Percentiles rank a stretch among this genome's conserved stretches.
These are phyloP conservation scores for Gambusia holbrooki DNA, from an alignment of 2,113 vertebrate genomes.

Conservation along the genomic window DNA sequence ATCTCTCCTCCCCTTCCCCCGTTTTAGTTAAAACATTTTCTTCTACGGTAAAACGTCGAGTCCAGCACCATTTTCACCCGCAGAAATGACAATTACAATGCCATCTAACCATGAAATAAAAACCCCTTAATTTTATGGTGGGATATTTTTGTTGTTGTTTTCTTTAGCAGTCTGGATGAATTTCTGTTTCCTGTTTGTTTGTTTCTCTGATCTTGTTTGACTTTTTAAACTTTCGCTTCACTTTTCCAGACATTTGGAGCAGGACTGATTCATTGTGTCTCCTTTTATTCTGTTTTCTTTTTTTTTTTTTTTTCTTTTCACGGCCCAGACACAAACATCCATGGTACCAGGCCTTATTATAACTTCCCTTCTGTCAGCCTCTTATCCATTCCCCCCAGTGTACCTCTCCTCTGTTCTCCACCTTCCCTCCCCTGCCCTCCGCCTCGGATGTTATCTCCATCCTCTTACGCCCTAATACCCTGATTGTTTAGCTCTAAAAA, in stretches of 20 bases:
- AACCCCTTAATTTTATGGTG: too few relatives aligned
- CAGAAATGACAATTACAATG: too few relatives aligned
- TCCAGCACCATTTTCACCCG: too few relatives aligned
- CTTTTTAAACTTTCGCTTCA: slow-evolving; percentile 36
- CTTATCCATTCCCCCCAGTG: slow-evolving; percentile 61
- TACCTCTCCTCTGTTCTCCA: slow-evolving; percentile 33
- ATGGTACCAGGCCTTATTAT: slow-evolving; percentile 68
- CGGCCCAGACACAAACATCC: slow-evolving; percentile 42
- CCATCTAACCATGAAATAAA: too few relatives aligned
- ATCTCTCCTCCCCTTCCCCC: too few relatives aligned
- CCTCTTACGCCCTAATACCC: slow-evolving; percentile 78
- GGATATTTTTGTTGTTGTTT: too few relatives aligned
- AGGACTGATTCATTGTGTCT: slow-evolving; percentile 31
- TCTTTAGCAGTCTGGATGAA: neutral
- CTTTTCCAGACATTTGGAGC: slow-evolving; percentile 41
- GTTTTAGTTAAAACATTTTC: too few relatives aligned
- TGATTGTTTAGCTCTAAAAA: slow-evolving; percentile 81
- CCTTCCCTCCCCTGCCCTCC: slow-evolving; percentile 45
- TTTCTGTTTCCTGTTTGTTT: neutral
- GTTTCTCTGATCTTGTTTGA: slow-evolving; percentile 4
- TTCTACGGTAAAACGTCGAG: too few relatives aligned
- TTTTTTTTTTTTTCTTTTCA: slow-evolving; percentile 43
- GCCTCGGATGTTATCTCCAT: slow-evolving; percentile 79
- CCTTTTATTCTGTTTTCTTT: slow-evolving; percentile 35
- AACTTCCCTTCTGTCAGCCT: slow-evolving; percentile 68